Evolutionary conservation across 1,140 invertebrate species (phyloP), one percentile per base, ranked within the genome.

Genomic region (Hyphantria cunea): DNA sequence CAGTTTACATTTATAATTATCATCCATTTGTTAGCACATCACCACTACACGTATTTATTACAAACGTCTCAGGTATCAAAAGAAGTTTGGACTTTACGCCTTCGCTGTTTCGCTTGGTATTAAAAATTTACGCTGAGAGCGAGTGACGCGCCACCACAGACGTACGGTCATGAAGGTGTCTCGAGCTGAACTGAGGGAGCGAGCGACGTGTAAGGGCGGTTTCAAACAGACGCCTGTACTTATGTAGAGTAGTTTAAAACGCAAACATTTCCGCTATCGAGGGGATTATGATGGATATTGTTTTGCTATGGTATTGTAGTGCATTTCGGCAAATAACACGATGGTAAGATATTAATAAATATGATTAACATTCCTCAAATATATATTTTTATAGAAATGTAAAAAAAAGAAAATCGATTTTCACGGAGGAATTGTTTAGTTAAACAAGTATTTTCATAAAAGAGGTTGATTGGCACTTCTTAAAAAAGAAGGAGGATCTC

Each of bases 81-180:
- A 11, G 48, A 58, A 44, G 48, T 58, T 58, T 33, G 31, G 45
- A 14, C 34, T 14, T 58, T 49, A 48, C 51, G 53, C 33, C 39
- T 61, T 47, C 58, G 61, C 15, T 48, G 48, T 70, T 74, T 66
- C 68, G 70, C 68, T 68, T 63, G 70, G 72, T 65, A 82, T 85
- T 83, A 76, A 84, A 78, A 82, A 83, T 84, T 80, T 70, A 84
- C 76, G 76, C 25, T 37, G 64, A 7, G 52, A 25, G 33, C 45
- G 34, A n/a, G 33, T 15, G 2, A 25, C 15, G 33, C 34, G 42
- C 12, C 31, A 14, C 33, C 53, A 34, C 53, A n/a, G 51, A 54
- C 55, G 45, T 39, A 14, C 15, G 45, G 4, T 25, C n/a, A 7
- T 39, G 0, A 3, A 39, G 33, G 4, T 11, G 55, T 4, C 45